Evolutionary conservation across 2,113 vertebrate species (phyloP).

Genomic region (Rhombomys opimus): DNA sequence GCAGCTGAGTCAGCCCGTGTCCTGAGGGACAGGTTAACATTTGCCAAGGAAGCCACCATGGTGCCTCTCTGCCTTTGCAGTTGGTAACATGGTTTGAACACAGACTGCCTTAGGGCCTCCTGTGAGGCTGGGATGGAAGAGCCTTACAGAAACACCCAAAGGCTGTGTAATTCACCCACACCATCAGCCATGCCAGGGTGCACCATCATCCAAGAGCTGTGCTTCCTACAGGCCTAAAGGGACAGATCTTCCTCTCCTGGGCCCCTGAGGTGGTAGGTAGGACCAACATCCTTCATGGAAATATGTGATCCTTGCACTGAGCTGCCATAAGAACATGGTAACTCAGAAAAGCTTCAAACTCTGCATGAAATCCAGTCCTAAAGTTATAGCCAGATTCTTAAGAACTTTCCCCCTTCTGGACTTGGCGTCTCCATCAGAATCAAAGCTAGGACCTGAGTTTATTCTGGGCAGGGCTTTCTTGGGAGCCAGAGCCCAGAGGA

Average conservation of each 20-base stretch:
- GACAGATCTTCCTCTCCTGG: neutral
- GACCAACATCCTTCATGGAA: neutral
- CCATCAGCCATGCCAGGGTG: neutral
- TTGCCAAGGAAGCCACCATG: neutral
- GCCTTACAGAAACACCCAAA: neutral
- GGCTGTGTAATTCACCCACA: neutral
- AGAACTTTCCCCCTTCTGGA: neutral
- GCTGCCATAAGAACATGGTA: neutral
- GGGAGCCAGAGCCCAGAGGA: neutral
- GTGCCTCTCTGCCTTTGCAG: neutral
- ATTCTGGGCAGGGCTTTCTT: neutral
- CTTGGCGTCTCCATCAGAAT: neutral
- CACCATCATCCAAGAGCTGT: neutral
- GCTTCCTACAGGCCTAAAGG: neutral
- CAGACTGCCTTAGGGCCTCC: neutral
- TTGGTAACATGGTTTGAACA: neutral
- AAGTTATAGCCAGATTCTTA: neutral
- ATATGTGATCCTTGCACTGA: neutral
- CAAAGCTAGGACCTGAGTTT: neutral
- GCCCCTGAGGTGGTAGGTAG: neutral
- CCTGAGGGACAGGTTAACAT: neutral
- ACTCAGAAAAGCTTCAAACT: neutral
- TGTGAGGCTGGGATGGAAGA: rapidly evolving
- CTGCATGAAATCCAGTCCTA: neutral
- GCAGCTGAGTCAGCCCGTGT: neutral